A percentile compares a stretch with the other conserved stretches of the same genome.
phyloP scores from a whole-genome alignment of 1,140 invertebrate species.

The Drosophila novamexicana region DNA sequence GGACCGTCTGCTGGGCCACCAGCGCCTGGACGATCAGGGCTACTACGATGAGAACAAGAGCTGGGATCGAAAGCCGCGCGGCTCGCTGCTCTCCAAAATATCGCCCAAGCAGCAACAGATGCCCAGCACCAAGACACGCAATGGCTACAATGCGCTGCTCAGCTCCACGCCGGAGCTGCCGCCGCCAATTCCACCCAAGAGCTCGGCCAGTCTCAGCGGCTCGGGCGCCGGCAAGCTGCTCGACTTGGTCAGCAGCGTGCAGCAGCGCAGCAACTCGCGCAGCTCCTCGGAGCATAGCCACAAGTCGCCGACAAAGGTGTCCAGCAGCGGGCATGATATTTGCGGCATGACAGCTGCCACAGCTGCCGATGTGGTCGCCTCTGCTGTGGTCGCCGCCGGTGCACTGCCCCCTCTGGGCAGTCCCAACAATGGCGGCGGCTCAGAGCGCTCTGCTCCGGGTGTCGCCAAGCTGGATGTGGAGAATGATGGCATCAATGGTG shows the following conservation, averaged over 20 bases:
- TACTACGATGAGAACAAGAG: slow-evolving; percentile 94
- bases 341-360: slow-evolving; percentile 26
- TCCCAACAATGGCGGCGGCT: slow-evolving; percentile 57
- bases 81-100: slow-evolving; percentile 76
- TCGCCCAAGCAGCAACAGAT: slow-evolving; percentile 79
- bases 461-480: slow-evolving; percentile 36
- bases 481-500: slow-evolving; percentile 32
- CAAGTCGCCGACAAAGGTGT: slow-evolving; percentile 70
- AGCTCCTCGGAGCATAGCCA: slow-evolving; percentile 79
- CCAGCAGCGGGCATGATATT: not conserved
- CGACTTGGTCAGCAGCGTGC: slow-evolving; percentile 23
- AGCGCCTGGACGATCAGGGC: slow-evolving; percentile 94
- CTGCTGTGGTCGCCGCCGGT: slow-evolving; percentile 47
- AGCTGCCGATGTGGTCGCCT: slow-evolving; percentile 60
- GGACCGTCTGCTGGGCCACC: slow-evolving; percentile 94
- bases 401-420: slow-evolving; percentile 38
- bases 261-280: slow-evolving; percentile 63
- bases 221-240: slow-evolving; percentile 54
- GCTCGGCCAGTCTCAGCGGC: slow-evolving; percentile 26
- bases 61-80: slow-evolving; percentile 77
- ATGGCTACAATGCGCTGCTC: slow-evolving; percentile 80
- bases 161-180: slow-evolving; percentile 78
- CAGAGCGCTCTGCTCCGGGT: slow-evolving; percentile 45
- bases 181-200: slow-evolving; percentile 74
- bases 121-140: slow-evolving; percentile 80